Percentiles rank a stretch among this genome's conserved stretches.
These are phyloP conservation scores for Apamea sordens DNA, from an alignment of 2,888 invertebrate genomes.

Conservation along the genomic window DNA sequence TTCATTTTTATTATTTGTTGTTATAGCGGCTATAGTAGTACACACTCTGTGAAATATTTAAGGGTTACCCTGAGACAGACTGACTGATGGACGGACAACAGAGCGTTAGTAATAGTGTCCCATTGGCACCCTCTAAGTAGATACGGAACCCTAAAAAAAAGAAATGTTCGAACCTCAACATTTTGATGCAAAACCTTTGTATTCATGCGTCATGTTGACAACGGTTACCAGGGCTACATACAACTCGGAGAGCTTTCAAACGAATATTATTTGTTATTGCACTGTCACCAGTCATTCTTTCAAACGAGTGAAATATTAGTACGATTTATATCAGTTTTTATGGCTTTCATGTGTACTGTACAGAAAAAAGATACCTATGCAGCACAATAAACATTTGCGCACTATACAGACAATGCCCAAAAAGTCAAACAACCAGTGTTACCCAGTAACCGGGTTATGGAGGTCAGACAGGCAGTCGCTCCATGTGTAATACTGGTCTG, in stretches of 20 bases:
- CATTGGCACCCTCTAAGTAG: neutral
- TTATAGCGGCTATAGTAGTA: neutral
- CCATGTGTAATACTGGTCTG: too few species aligned
- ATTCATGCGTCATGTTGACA: conserved; percentile 35
- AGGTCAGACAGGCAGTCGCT: too few species aligned
- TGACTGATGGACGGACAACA: neutral
- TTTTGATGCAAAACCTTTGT: conserved; percentile 47
- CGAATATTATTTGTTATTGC: conserved; percentile 43
- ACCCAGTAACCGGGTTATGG: too few species aligned
- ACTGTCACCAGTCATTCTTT: conserved; percentile 46
- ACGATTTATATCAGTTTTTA: conserved; percentile 44
- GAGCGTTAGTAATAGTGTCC: neutral
- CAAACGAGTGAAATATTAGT: conserved; percentile 49
- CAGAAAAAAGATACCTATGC: neutral
- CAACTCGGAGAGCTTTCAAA: conserved; percentile 38
- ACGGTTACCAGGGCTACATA: conserved; percentile 25
- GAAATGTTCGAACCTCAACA: conserved; percentile 19
- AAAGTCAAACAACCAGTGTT: neutral
- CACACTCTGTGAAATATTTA: neutral
- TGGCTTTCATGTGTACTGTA: conserved; percentile 7
- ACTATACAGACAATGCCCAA: neutral
- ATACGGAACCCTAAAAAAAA: neutral
- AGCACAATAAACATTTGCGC: neutral
- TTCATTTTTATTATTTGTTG: neutral
- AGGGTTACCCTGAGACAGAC: neutral